A percentile compares a stretch with the other conserved stretches of the same genome.
phyloP scores from a whole-genome alignment of 2,797 vertebrate genomes.

The Rhodeus uyekii region DNA sequence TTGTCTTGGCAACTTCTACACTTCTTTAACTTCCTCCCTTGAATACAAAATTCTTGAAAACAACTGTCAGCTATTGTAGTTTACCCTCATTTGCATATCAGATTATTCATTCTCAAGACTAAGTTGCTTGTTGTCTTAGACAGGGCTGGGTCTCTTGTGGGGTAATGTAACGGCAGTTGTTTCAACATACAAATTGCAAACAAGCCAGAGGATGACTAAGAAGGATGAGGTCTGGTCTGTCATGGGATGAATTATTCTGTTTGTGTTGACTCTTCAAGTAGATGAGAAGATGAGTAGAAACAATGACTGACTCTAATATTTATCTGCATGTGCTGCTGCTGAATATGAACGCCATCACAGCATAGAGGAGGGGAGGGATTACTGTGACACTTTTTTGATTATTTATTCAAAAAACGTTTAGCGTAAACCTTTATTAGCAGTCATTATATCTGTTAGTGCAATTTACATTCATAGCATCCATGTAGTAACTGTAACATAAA shows the following conservation, averaged over 20 bases:
- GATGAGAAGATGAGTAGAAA: constrained; percentile 31
- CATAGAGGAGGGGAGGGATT: background rate
- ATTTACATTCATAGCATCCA: background rate
- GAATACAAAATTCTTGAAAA: background rate
- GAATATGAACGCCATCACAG: background rate
- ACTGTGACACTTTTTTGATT: background rate
- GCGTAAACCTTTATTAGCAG: background rate
- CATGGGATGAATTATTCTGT: constrained; percentile 27
- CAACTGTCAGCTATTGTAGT: constrained; percentile 13
- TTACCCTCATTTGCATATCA: constrained; percentile 16
- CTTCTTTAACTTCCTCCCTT: constrained; percentile 45
- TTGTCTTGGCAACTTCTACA: background rate
- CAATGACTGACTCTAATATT: constrained; percentile 5
- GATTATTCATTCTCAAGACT: constrained; percentile 32
- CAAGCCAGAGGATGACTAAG: constrained; percentile 27
- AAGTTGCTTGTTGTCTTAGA: constrained; percentile 29
- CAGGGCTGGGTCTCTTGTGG: constrained; percentile 1
- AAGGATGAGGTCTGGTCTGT: constrained; percentile 24
- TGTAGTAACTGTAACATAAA: background rate
- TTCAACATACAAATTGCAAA: constrained; percentile 28
- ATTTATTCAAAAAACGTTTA: background rate
- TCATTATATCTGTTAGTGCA: background rate
- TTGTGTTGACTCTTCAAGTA: constrained; percentile 32
- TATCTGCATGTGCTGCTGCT: background rate
- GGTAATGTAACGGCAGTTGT: constrained; percentile 16